Evolutionary conservation across 2,113 vertebrate species (phyloP).

Genomic region (Sceloporus tristichus): DNA sequence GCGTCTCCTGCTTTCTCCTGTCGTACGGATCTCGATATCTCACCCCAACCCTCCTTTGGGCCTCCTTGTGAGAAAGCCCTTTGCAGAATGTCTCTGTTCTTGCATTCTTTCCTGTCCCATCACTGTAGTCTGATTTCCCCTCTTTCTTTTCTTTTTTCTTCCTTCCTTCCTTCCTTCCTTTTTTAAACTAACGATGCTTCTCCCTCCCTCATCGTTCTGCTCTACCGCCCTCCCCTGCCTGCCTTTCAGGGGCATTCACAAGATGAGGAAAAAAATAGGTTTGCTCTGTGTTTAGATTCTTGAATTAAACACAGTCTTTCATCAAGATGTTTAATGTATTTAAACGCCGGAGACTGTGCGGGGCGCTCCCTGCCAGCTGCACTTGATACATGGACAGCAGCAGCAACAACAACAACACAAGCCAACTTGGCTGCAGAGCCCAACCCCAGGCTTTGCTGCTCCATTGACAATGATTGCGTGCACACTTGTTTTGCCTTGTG

Average conservation of each 20-base stretch:
- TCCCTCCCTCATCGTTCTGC: slow-evolving; percentile 55
- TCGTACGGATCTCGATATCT: slow-evolving; percentile 73
- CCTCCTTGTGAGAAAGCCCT: slow-evolving; percentile 72
- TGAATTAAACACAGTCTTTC: slow-evolving; percentile 76
- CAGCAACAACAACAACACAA: slow-evolving; percentile 24
- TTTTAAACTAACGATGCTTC: slow-evolving; percentile 46
- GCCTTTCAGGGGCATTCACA: slow-evolving; percentile 71
- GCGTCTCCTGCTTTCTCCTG: slow-evolving; percentile 79
- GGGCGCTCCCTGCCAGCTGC: slow-evolving; percentile 66
- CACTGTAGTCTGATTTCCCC: slow-evolving; percentile 72
- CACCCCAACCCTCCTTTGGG: slow-evolving; percentile 52
- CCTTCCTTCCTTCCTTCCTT: neutral
- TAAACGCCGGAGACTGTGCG: slow-evolving; percentile 71
- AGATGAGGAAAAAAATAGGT: slow-evolving; percentile 68
- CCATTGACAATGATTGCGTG: slow-evolving; percentile 72
- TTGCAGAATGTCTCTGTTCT: slow-evolving; percentile 79
- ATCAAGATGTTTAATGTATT: slow-evolving; percentile 78
- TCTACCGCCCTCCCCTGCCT: slow-evolving; percentile 59
- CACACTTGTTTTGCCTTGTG: slow-evolving; percentile 72
- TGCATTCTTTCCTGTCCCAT: slow-evolving; percentile 78
- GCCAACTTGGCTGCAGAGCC: slow-evolving; percentile 30
- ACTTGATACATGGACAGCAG: slow-evolving; percentile 67
- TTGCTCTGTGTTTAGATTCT: slow-evolving; percentile 77
- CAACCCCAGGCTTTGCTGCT: slow-evolving; percentile 77
- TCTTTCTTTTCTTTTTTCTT: neutral